These are phyloP conservation scores for Diogma glabrata DNA, from an alignment of 2,888 invertebrate species.

Conservation along the genomic window DNA sequence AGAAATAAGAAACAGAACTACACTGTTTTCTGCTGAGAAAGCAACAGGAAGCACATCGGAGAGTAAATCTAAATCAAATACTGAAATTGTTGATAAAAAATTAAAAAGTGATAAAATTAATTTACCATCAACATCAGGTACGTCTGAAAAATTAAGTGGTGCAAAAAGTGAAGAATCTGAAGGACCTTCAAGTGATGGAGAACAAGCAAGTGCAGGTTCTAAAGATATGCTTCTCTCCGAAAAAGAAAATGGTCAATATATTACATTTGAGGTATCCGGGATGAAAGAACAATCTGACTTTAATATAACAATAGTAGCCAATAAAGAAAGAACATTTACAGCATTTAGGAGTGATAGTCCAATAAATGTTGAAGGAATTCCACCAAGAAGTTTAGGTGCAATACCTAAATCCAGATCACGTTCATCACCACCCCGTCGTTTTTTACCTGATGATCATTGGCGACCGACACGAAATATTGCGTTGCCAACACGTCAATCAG, in stretches of 20 bases:
- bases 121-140: slow-evolving; percentile 20
- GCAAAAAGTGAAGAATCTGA: slow-evolving; percentile 38
- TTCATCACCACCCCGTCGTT: slow-evolving; percentile 45
- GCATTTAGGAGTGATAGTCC: background rate
- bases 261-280: background rate
- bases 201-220: slow-evolving; percentile 55
- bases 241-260: background rate
- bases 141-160: slow-evolving; percentile 10
- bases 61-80: slow-evolving; percentile 19
- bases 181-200: slow-evolving; percentile 38
- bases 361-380: background rate
- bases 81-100: slow-evolving; percentile 20
- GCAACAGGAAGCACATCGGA: background rate
- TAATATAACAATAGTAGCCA: background rate
- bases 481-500: slow-evolving; percentile 4
- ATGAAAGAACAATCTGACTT: background rate
- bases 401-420: slow-evolving; percentile 31
- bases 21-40: background rate
- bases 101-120: background rate
- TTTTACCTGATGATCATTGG: slow-evolving; percentile 24
- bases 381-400: slow-evolving; percentile 21
- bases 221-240: slow-evolving; percentile 52
- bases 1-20: slow-evolving; percentile 30
- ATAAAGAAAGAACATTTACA: background rate
- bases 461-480: background rate